Conservation (phyloP, 2,797 vertebrate genomes). For the Ctenochaetus hawaiiensis region DNA sequence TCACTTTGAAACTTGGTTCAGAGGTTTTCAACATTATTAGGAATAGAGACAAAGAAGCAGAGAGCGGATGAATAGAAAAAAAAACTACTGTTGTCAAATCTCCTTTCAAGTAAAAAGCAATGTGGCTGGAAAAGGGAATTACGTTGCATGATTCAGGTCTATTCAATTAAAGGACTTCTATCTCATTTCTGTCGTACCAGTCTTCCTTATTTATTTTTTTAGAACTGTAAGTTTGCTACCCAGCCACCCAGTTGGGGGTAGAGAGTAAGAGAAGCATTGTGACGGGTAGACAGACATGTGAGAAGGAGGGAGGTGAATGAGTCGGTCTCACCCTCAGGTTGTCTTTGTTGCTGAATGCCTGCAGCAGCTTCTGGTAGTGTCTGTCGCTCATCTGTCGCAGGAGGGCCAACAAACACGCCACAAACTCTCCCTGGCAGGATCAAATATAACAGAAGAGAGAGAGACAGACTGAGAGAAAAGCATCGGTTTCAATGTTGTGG, state of each 20-base stretch:
- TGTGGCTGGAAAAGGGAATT: too few relatives aligned
- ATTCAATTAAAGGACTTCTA: background rate
- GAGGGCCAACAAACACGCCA: conserved; percentile 94
- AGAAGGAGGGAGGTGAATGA: background rate
- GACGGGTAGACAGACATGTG: too few relatives aligned
- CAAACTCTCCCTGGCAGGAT: conserved; percentile 93
- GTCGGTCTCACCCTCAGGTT: conserved; percentile 91
- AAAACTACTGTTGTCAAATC: too few relatives aligned
- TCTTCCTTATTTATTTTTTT: background rate
- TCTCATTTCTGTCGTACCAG: background rate
- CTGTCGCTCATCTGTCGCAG: conserved; percentile 97
- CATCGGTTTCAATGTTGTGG: background rate
- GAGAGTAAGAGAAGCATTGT: background rate
- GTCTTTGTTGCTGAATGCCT: conserved; percentile 94
- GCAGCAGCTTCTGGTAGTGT: conserved; percentile 97
- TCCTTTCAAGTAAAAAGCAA: too few relatives aligned
- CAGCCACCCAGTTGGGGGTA: background rate
- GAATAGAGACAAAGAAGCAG: too few relatives aligned
- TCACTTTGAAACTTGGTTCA: conserved; percentile 1
- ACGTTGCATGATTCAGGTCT: background rate
- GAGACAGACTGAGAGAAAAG: background rate
- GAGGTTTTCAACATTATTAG: too few relatives aligned
- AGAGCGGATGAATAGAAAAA: too few relatives aligned
- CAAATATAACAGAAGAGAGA: conserved; percentile 2
- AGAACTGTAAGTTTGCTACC: background rate